Conservation (phyloP, 2,113 vertebrate genomes). For the Rhagologus leucostigma region DNA sequence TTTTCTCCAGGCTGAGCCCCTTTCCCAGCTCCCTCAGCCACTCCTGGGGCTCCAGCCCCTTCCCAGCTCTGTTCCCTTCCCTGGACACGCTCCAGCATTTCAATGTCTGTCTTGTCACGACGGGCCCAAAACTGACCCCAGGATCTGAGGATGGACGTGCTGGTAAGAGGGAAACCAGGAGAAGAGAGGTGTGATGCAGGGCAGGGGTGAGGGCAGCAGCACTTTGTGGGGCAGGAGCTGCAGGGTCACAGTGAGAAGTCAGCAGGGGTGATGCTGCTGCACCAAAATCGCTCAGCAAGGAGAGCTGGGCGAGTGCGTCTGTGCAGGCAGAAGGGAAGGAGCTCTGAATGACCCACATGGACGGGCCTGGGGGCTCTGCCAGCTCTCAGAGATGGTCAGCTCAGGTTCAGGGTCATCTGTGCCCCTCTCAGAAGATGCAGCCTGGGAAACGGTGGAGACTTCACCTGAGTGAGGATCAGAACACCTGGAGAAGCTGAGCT, state of each 20-base stretch:
- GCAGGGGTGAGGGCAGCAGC: not conserved
- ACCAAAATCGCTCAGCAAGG: not conserved
- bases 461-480: not conserved
- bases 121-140: not conserved
- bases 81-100: not conserved
- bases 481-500: not conserved
- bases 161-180: not conserved
- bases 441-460: not conserved
- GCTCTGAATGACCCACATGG: not conserved
- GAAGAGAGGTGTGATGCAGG: not conserved
- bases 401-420: not conserved
- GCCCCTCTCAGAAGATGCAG: not conserved
- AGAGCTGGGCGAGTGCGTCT: not conserved
- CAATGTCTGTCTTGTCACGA: not conserved
- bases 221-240: not conserved
- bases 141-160: not conserved
- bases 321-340: not conserved
- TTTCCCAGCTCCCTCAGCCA: not conserved
- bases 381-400: not conserved
- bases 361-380: not conserved
- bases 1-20: not conserved
- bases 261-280: not conserved
- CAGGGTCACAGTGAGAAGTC: rapidly evolving
- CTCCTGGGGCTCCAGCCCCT: not conserved
- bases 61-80: rapidly evolving